Base-by-base conservation (phyloP, 1,140 invertebrate genomes). In the Zaprionus ghesquierei region DNA sequence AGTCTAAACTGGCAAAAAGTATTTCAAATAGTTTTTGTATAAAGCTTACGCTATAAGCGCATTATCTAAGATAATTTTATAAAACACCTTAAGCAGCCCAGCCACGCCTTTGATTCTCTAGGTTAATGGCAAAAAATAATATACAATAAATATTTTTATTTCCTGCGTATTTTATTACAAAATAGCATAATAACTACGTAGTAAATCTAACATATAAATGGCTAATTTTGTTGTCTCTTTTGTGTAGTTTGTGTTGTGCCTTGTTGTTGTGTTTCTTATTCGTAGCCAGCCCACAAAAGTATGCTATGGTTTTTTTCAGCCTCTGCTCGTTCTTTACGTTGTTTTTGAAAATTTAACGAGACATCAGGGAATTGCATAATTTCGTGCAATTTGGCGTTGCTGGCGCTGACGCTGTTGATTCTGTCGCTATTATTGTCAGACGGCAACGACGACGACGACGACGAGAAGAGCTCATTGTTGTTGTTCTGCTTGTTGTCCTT, bases 291-390 rank as follows among this genome's bases (percentile, higher is more conserved):
- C 63, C 63, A n/a, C 27, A 60, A 18, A 58, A 54, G 41, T 76
- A 61, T 65, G 55, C 72, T 77, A 70, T 62, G 59, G 54, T 77
- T 70, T 77, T 66, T 63, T 18, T 8, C 2, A n/a, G 18, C 41
- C 25, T 59, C 33, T 31, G 33, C 10, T 56, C 62, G 25, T 20
- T 49, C 23, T 27, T 10, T 35, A 9, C 15, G 33, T 38, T 38
- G 13, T 60, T 76, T 74, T 68, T 82, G 63, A 75, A 82, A 74
- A 69, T 90, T 90, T 79, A 90, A 86, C 86, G 81, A 82, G 79
- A 73, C 79, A 69, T 61, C 71, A 73, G 81, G 79, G 86, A 79
- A 80, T 90, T 79, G 80, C 72, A 85, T 75, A 73, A 74, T 79
- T 85, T 64, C 71, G 50, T 81, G 81, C 82, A 72, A 77, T 82